Base-by-base conservation (phyloP, 2,113 vertebrate species). In the Ciconia boyciana region DNA sequence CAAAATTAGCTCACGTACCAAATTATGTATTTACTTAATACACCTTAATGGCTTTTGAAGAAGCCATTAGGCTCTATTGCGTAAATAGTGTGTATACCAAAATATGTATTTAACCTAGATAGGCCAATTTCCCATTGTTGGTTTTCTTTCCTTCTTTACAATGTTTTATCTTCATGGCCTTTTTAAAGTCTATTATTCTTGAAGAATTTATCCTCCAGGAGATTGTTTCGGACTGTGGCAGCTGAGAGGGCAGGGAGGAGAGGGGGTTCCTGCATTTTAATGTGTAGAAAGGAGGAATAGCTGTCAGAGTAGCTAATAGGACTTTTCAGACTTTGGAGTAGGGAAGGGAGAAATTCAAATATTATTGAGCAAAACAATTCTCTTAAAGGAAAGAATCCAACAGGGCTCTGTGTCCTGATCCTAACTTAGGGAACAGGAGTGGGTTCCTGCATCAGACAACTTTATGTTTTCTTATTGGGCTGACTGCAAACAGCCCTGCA, bases 1-100 rank as follows among this genome's bases (percentile, higher is more conserved):
- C 96, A 95, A 97, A 98, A 97, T 98, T 94, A 97, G 95, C 94
- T 96, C 89, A 97, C 29, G 72, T 89, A 93, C 96, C 92, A 90
- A 96, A 97, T 97, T 97, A 97, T 89, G 90, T 98, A 96, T 98
- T 98, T 98, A 95, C 98, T 96, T 97, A 97, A 96, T 90, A 94
- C 49, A 93, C 82, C 68, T 95, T 98, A 98, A 98, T 98, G 96
- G 97, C 87, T 97, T 98, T 97, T 98, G 90, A 97, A 97, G 96
- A 92, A 96, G 94, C 96, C 98, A 98, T 98, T 97, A 98, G 91
- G 87, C 88, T 93, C 32, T 44, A 93, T 78, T 89, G 82, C 84
- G 88, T 96, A 97, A 97, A 93, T 96, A 94, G 82, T 82, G 91
- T 46, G 69, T 93, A 89, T 92, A 93, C 82, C 81, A 93, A 98